These are phyloP conservation scores for Xanthia togata DNA, from an alignment of 2,888 invertebrate genomes.

Conservation along the genomic window DNA sequence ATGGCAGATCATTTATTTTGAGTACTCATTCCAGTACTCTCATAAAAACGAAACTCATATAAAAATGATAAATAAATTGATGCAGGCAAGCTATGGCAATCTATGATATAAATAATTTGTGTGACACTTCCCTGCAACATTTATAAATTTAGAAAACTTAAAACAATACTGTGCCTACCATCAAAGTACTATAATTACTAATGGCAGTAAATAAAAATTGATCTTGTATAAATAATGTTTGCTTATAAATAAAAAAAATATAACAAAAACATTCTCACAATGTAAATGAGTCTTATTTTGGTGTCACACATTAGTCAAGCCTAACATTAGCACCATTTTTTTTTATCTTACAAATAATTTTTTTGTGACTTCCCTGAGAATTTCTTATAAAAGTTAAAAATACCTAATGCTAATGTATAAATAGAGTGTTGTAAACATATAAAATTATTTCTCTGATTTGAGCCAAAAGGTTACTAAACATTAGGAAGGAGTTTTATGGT, in stretches of 20 bases:
- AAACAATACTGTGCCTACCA: constrained; percentile 79
- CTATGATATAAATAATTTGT: constrained; percentile 88
- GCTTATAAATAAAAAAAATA: constrained; percentile 89
- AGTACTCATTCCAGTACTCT: constrained; percentile 88
- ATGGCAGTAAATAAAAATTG: constrained; percentile 88
- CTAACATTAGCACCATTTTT: constrained; percentile 90
- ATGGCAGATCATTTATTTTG: constrained; percentile 90
- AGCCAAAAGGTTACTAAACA: constrained; percentile 84
- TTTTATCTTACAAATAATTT: constrained; percentile 88
- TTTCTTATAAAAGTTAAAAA: constrained; percentile 90
- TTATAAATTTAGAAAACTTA: constrained; percentile 81
- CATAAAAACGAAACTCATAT: constrained; percentile 87
- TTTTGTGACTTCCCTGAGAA: constrained; percentile 90
- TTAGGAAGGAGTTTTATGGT: constrained; percentile 83
- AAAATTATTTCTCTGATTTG: constrained; percentile 88
- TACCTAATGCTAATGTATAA: constrained; percentile 90
- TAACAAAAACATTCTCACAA: constrained; percentile 89
- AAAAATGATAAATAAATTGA: constrained; percentile 89
- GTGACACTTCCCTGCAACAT: constrained; percentile 88
- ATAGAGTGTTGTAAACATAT: constrained; percentile 86
- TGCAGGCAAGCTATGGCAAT: constrained; percentile 90
- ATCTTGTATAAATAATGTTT: constrained; percentile 88
- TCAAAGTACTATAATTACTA: constrained; percentile 85
- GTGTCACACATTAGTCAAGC: constrained; percentile 90
- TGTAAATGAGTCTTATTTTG: constrained; percentile 89